Base-by-base conservation (phyloP, 2,797 vertebrate species). In the Florisuga fusca region DNA sequence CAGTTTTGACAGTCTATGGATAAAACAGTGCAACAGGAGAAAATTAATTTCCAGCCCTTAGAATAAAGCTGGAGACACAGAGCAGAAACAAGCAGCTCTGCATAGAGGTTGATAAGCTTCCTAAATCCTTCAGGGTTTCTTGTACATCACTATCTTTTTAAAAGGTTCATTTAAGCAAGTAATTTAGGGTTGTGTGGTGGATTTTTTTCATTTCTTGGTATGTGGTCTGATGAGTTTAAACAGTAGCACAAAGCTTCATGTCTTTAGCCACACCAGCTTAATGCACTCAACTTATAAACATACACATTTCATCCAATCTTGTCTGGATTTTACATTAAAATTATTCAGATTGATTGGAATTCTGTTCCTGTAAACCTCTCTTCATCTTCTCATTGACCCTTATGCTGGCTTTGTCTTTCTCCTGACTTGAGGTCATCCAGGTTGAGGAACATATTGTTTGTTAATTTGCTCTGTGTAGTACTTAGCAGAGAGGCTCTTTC, bases 131-230 rank as follows among this genome's bases (percentile, higher is more conserved):
- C 73, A 88, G 73, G 67, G 59, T 63, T 93, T 87, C 92, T 81
- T 88, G 51, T 86, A 81, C 84, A 69, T 51, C 48, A 19, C 83
- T 93, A 36, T 97, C 76, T 94, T 78, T 93, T 88, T 57, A 79
- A 92, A 93, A 81, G 82, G 66, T 95, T 96, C 76, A 73, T 91
- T 95, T 94, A 92, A 92, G 82, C 79, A 95, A 92, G 73, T 69
- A 93, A 92, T 96, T 94, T 92, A 90, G 45, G 46, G 34, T 69
- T 90, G 38, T 81, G 89, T 72, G 50, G 7, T 46, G 20, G 9
- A 5, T 67, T 77, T 64, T 89, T n/a, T 29, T 1, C 8, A 10
- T 29, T 72, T 86, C 79, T 57, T 86, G 55, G 76, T 93, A 75
- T 55, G 57, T 1, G 2, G 38, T 76, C 91, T 79, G 80, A 84